Percentiles rank a stretch among this genome's conserved stretches.
phyloP scores from a whole-genome alignment of 1,140 invertebrate species.

The Xylocopa sonorina region DNA sequence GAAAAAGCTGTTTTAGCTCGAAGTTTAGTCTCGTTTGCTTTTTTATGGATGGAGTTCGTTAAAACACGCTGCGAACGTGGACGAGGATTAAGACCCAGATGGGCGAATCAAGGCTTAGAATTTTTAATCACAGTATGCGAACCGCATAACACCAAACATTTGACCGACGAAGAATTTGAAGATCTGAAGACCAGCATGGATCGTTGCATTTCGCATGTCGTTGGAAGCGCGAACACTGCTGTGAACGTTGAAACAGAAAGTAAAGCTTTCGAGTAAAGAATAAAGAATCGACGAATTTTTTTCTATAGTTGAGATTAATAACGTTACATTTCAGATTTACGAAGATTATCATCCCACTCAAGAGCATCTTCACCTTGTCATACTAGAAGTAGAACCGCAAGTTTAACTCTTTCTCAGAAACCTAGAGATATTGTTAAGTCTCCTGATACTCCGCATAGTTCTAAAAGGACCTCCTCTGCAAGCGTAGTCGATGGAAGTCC shows the following conservation, averaged over 20 bases:
- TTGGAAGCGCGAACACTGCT: constrained; percentile 84
- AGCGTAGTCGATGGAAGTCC: constrained; percentile 57
- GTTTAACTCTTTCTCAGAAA: constrained; percentile 57
- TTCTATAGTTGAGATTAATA: background rate
- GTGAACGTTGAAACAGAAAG: constrained; percentile 59
- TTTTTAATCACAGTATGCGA: constrained; percentile 92
- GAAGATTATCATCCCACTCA: constrained; percentile 69
- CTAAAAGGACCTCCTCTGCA: constrained; percentile 47
- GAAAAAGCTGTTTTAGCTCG: constrained; percentile 75
- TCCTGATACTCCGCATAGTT: constrained; percentile 40
- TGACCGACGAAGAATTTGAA: constrained; percentile 90
- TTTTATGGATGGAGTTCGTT: constrained; percentile 94
- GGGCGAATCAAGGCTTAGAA: constrained; percentile 93
- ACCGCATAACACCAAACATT: constrained; percentile 88
- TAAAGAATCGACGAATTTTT: no score
- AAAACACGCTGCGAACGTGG: constrained; percentile 91
- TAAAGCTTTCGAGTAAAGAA: no score
- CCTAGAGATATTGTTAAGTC: constrained; percentile 64
- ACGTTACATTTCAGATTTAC: constrained; percentile 54
- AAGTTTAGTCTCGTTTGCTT: constrained; percentile 88
- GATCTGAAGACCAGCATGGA: constrained; percentile 88
- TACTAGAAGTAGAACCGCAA: constrained; percentile 58
- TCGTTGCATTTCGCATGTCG: constrained; percentile 90
- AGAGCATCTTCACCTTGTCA: constrained; percentile 72
- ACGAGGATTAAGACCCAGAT: constrained; percentile 90